A percentile compares a stretch with the other conserved stretches of the same genome.
Evolutionary conservation across 1,140 invertebrate species (phyloP).

Genomic region (Tetranychus urticae): DNA sequence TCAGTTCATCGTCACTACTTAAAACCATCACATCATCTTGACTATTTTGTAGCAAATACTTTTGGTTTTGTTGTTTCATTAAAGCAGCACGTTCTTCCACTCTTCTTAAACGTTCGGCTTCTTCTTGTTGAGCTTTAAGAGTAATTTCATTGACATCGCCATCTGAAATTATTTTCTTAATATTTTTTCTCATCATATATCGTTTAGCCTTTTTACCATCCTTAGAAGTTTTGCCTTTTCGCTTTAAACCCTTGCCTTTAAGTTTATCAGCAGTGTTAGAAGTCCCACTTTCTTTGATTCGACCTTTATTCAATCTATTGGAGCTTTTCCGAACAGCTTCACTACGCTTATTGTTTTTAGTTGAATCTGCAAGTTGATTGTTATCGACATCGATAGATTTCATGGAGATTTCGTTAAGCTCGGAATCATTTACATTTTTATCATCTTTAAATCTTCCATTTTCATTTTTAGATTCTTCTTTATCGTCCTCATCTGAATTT

Average conservation of each 20-base stretch:
- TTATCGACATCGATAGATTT: too few relatives aligned
- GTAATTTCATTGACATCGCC: conserved; percentile 73
- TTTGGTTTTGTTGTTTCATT: conserved; percentile 12
- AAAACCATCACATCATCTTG: conserved; percentile 12
- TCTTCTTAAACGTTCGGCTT: conserved; percentile 44
- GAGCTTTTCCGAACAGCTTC: too few relatives aligned
- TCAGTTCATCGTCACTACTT: conserved; percentile 14
- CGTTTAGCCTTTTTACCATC: conserved; percentile 1
- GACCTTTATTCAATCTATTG: too few relatives aligned
- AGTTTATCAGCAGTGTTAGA: background rate
- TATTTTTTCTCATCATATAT: conserved; percentile 34
- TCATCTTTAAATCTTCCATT: background rate
- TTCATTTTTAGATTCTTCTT: background rate
- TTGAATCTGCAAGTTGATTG: too few relatives aligned
- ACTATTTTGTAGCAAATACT: conserved; percentile 5
- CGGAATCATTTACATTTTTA: too few relatives aligned
- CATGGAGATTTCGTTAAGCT: too few relatives aligned
- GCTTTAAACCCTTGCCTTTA: background rate
- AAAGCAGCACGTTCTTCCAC: conserved; percentile 15
- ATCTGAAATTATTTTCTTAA: conserved; percentile 73
- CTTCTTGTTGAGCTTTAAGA: conserved; percentile 67
- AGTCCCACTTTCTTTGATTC: background rate
- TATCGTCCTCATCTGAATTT: background rate
- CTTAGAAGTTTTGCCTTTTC: conserved; percentile 5
- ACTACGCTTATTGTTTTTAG: too few relatives aligned